phyloP scores from a whole-genome alignment of 1,140 invertebrate species.

The Drosophila carrolli region DNA sequence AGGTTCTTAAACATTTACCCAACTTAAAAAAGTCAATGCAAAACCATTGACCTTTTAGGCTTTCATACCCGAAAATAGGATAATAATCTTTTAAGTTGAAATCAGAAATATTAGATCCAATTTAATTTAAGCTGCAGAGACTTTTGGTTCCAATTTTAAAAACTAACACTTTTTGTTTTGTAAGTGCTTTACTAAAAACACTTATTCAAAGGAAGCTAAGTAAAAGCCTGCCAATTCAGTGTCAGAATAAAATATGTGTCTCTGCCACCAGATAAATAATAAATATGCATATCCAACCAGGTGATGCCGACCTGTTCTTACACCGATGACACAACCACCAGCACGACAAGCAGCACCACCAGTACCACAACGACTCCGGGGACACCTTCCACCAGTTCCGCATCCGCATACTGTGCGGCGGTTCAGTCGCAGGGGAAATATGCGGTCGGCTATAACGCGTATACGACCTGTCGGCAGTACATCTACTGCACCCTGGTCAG shows the following conservation, averaged over 20 bases:
- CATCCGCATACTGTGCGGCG: constrained; percentile 50
- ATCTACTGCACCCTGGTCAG: constrained; percentile 48
- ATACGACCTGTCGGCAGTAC: constrained; percentile 69
- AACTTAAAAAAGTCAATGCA: too few species aligned
- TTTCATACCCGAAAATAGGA: too few species aligned
- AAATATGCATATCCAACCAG: constrained; percentile 6
- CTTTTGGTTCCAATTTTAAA: too few species aligned
- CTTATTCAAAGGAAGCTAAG: not conserved
- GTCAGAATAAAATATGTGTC: not conserved
- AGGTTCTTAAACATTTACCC: too few species aligned
- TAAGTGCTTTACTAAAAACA: too few species aligned
- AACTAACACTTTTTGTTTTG: too few species aligned
- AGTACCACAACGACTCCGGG: constrained; percentile 21
- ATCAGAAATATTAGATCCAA: too few species aligned
- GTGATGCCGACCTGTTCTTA: constrained; percentile 57
- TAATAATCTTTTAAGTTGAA: too few species aligned
- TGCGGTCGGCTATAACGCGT: constrained; percentile 50
- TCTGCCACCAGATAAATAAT: not conserved
- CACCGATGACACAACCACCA: constrained; percentile 43
- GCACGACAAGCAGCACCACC: constrained; percentile 28
- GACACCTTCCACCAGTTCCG: constrained; percentile 35
- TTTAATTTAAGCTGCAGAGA: too few species aligned
- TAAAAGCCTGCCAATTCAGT: not conserved
- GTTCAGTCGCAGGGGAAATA: constrained; percentile 53
- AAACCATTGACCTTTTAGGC: too few species aligned